phyloP scores from a whole-genome alignment of 2,888 invertebrate species.

The Xestia sexstrigata region DNA sequence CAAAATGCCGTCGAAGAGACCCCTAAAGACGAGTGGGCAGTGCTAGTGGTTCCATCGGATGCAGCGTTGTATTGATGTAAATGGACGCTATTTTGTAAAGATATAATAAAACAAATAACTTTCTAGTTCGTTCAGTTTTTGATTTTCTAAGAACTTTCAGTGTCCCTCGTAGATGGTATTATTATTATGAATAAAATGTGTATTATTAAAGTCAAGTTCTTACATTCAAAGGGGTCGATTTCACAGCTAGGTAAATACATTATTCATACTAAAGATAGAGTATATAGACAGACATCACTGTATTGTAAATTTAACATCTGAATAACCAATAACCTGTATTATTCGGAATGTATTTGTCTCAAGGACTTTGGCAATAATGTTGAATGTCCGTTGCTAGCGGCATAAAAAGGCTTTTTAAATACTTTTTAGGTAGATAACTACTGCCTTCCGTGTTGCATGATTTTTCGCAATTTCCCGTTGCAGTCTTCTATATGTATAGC shows the following conservation, averaged over 20 bases:
- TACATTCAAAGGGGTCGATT: not conserved
- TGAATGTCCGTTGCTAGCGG: not conserved
- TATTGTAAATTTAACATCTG: slow-evolving; percentile 29
- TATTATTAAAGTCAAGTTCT: not conserved
- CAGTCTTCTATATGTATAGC: slow-evolving; percentile 3
- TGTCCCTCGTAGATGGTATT: not conserved
- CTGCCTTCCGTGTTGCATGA: slow-evolving; percentile 41
- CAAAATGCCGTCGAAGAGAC: too few relatives aligned
- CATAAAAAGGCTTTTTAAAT: slow-evolving; percentile 12
- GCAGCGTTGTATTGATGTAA: too few relatives aligned
- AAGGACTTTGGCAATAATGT: slow-evolving; percentile 8
- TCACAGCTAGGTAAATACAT: slow-evolving; percentile 4
- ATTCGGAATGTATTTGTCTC: slow-evolving; percentile 9
- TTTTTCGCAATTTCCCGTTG: slow-evolving; percentile 40
- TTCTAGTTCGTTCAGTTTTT: too few relatives aligned
- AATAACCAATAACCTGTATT: slow-evolving; percentile 22
- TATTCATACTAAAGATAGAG: slow-evolving; percentile 1
- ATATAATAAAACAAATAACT: too few relatives aligned
- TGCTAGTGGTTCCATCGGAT: too few relatives aligned
- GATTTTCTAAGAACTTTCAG: too few relatives aligned
- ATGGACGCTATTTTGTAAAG: too few relatives aligned
- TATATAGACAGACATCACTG: not conserved
- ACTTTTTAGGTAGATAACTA: slow-evolving; percentile 12
- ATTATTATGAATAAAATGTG: not conserved
- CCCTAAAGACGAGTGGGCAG: too few relatives aligned